phyloP scores from a whole-genome alignment of 2,888 invertebrate species.

The Cosmia pyralina region DNA sequence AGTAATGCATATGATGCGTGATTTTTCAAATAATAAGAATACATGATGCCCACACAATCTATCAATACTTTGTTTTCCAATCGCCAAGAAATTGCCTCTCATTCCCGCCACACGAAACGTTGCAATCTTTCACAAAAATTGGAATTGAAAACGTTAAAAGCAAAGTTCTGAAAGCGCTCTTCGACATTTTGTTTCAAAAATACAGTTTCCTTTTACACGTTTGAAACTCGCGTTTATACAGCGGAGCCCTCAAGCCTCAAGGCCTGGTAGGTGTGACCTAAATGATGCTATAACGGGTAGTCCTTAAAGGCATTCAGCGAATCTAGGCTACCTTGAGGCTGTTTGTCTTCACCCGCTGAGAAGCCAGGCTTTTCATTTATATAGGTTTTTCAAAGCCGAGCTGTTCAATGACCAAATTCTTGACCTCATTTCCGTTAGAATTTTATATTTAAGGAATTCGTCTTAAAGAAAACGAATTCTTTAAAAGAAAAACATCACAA shows the following conservation, averaged over 20 bases:
- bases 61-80: constrained; percentile 1
- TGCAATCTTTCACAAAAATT: constrained; percentile 38
- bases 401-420: constrained; percentile 52
- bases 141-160: constrained; percentile 35
- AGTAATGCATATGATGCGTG: neutral
- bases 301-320: constrained; percentile 74
- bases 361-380: constrained; percentile 56
- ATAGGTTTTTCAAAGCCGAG: constrained; percentile 41
- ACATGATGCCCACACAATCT: too few species aligned
- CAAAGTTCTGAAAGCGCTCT: constrained; percentile 44
- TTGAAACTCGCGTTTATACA: constrained; percentile 38
- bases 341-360: constrained; percentile 41
- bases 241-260: constrained; percentile 42
- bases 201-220: constrained; percentile 44
- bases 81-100: neutral
- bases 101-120: neutral
- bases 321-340: constrained; percentile 68
- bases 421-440: constrained; percentile 47
- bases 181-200: constrained; percentile 48
- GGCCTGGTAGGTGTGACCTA: constrained; percentile 72
- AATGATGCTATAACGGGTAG: constrained; percentile 70
- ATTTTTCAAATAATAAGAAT: too few species aligned
- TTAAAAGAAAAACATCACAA: neutral
- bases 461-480: constrained; percentile 7
- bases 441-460: constrained; percentile 11